Evolutionary conservation across 2,113 vertebrate genomes (phyloP).

Genomic region (Lasiurus cinereus): DNA sequence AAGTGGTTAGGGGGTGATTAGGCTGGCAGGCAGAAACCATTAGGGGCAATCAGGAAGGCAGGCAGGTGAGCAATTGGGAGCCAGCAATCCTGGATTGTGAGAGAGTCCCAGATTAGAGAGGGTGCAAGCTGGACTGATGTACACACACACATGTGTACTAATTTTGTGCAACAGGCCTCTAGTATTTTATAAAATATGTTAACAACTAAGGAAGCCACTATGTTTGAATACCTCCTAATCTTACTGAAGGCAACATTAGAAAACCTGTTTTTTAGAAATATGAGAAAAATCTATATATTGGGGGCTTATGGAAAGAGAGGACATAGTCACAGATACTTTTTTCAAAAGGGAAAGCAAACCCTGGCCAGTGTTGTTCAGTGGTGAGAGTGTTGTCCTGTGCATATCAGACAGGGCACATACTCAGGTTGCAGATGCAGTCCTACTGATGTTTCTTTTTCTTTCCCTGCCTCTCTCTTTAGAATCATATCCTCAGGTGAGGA

Average conservation of each 20-base stretch:
- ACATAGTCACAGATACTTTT: background rate
- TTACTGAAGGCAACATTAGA: conserved; percentile 18
- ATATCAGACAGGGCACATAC: background rate
- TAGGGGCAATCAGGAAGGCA: too few species aligned
- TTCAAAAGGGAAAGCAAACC: background rate
- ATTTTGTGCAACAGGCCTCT: too few species aligned
- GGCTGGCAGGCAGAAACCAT: too few species aligned
- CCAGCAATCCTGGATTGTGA: too few species aligned
- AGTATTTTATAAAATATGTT: conserved; percentile 37
- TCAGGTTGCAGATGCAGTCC: background rate
- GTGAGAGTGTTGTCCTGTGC: background rate
- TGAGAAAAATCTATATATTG: background rate
- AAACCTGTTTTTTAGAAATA: conserved; percentile 35
- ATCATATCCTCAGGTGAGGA: background rate
- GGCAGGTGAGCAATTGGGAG: too few species aligned
- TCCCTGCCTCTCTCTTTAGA: background rate
- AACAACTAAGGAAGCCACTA: background rate
- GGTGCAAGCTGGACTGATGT: too few species aligned
- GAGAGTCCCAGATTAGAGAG: too few species aligned
- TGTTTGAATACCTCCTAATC: conserved; percentile 5
- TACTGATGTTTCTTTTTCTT: background rate
- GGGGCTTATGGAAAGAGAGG: background rate
- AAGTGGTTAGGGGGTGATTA: too few species aligned
- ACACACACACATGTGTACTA: too few species aligned
- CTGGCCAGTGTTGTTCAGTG: background rate